These are phyloP conservation scores for Verasper variegatus DNA, from an alignment of 2,113 vertebrate species.

Conservation along the genomic window DNA sequence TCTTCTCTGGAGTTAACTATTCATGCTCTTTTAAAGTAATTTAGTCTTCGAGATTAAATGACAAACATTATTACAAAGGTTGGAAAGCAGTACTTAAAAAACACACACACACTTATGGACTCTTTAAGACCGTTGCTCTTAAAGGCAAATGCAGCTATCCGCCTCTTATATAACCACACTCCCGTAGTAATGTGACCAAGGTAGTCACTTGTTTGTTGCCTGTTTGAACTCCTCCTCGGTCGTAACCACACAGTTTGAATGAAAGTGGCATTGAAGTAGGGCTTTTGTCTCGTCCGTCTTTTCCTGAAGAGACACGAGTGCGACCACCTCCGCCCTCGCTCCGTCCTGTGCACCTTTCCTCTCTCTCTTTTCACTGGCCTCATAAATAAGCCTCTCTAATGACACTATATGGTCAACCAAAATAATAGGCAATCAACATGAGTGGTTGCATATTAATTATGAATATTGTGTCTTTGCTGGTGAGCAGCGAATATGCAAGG, in stretches of 20 bases:
- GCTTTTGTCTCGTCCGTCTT: constrained; percentile 21
- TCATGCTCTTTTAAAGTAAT: constrained; percentile 39
- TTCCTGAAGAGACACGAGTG: constrained; percentile 24
- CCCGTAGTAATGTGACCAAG: constrained; percentile 46
- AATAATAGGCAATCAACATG: constrained; percentile 55
- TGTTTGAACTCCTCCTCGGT: constrained; percentile 33
- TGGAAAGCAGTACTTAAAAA: constrained; percentile 10
- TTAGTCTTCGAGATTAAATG: constrained; percentile 40
- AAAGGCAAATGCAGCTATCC: no score
- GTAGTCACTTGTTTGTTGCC: constrained; percentile 53
- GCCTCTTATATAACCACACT: no score
- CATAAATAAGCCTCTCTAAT: constrained; percentile 34
- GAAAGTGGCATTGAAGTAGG: constrained; percentile 56
- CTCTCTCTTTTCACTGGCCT: background rate
- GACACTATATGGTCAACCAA: constrained; percentile 54
- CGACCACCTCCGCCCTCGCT: background rate
- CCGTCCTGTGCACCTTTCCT: background rate
- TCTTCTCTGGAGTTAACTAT: constrained; percentile 30
- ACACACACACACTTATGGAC: background rate
- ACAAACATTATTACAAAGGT: constrained; percentile 42
- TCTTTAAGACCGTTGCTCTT: no score
- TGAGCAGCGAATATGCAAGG: constrained; percentile 37
- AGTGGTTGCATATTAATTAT: constrained; percentile 52
- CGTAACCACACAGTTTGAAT: constrained; percentile 30
- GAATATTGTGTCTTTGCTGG: constrained; percentile 50